phyloP scores from a whole-genome alignment of 2,888 invertebrate genomes.

The Drosophila lutescens region DNA sequence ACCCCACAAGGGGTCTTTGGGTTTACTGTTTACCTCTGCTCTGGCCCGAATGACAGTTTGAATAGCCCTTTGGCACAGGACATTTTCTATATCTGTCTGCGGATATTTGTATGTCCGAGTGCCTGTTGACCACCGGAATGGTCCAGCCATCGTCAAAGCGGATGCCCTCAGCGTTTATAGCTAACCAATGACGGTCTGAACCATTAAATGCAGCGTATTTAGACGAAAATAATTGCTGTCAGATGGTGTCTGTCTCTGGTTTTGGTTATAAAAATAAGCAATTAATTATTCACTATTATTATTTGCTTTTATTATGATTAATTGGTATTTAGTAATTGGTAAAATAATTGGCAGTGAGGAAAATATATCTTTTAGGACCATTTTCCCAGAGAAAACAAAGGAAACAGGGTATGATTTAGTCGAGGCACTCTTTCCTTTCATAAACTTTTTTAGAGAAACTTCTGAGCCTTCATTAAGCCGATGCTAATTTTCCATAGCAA shows the following conservation, averaged over 20 bases:
- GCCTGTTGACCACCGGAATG: constrained; percentile 48
- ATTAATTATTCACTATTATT: not conserved
- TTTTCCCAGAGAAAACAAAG: too few species aligned
- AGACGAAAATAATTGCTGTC: constrained; percentile 15
- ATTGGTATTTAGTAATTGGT: not conserved
- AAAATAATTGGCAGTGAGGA: too few species aligned
- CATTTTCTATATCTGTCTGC: constrained; percentile 33
- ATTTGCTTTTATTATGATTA: not conserved
- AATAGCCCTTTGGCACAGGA: constrained; percentile 31
- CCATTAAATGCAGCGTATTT: constrained; percentile 20
- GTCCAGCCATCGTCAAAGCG: constrained; percentile 33
- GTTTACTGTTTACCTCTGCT: constrained; percentile 26
- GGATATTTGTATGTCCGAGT: constrained; percentile 41
- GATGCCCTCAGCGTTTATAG: constrained; percentile 29
- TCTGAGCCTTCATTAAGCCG: not conserved
- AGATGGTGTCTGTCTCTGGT: not conserved
- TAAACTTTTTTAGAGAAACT: too few species aligned
- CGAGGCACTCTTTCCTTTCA: too few species aligned
- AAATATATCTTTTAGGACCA: too few species aligned
- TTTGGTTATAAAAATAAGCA: constrained; percentile 2
- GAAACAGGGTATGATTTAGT: too few species aligned
- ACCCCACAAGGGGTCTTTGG: constrained; percentile 4
- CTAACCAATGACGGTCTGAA: constrained; percentile 20
- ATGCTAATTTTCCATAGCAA: constrained; percentile 51
- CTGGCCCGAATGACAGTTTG: constrained; percentile 27